Base-by-base conservation (phyloP, 2,888 invertebrate species). In the Conus canariensis region DNA sequence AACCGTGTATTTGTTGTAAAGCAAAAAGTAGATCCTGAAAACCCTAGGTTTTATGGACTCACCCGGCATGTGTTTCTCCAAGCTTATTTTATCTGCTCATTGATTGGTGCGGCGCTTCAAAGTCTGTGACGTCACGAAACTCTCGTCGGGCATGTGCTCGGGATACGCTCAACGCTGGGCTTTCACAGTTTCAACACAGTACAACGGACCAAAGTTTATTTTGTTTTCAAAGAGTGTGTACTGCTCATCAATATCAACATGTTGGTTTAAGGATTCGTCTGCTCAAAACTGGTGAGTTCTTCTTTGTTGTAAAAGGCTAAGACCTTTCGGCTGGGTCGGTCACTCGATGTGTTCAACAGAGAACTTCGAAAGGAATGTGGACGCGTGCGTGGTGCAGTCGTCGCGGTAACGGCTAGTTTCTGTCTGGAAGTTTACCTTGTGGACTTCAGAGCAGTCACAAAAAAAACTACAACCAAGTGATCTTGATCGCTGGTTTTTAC, bases 81-180 rank as follows among this genome's bases (percentile, higher is more conserved):
- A 83, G 82, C 82, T 83, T 58, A 56, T 19, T 56, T 58, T 83
- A 58, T 56, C 82, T 56, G 82, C 58, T 56, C 82, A 58, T 83
- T 83, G 58, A 83, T 83, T 83, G 82, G 82, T 58, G 82, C 82
- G 58, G 82, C 58, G 82, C 82, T 58, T 83, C 82, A 83, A 58
- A 83, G 82, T 6, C 10, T 3, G 56, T 83, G 82, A 83, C 82
- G 82, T 83, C 82, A 83, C 58, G 82, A 83, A 19, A n/a, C 22
- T 19, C 58, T 83, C 19, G 58, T 83, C 82, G 82, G 82, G 82
- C 58, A 83, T 83, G 82, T 83, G 82, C 82, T 80, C 6, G 25
- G 30, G 30, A 25, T 80, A 6, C 16, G 77, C 77, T 10, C 10
- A 16, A 64, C 64, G 64, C 64, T 64, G 64, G 77, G 25, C 30